Percentiles rank a stretch among this genome's conserved stretches.
Conservation (phyloP, 2,113 vertebrate genomes). For the Callaeas wilsoni region DNA sequence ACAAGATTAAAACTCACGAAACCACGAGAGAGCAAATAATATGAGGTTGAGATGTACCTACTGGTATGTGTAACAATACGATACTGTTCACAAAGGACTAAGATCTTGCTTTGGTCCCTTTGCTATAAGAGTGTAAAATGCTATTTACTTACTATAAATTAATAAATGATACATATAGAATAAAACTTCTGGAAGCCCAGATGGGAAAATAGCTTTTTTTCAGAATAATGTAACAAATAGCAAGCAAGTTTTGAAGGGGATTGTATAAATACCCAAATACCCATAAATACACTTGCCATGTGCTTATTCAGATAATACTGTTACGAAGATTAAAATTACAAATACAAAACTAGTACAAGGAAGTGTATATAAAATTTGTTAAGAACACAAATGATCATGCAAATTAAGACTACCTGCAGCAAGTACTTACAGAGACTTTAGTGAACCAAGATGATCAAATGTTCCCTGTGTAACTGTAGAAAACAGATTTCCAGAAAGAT, state of each 20-base stretch:
- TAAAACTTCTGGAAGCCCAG: not conserved
- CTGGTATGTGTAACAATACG: not conserved
- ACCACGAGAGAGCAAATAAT: not conserved
- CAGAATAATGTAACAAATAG: not conserved
- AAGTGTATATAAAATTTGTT: not conserved
- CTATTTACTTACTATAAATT: not conserved
- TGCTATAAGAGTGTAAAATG: not conserved
- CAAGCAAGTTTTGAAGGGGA: not conserved
- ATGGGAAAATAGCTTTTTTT: not conserved
- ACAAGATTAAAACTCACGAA: not conserved
- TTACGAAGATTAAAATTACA: not conserved
- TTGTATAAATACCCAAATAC: not conserved
- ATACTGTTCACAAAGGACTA: not conserved
- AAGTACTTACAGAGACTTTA: slow-evolving; percentile 89
- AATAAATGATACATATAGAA: not conserved
- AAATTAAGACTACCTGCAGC: not conserved
- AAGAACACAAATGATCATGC: not conserved
- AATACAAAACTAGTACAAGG: not conserved
- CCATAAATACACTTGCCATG: not conserved
- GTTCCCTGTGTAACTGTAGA: slow-evolving; percentile 89
- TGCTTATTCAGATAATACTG: not conserved
- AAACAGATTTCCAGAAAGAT: slow-evolving; percentile 95
- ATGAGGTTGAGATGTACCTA: not conserved
- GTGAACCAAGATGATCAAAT: slow-evolving; percentile 87
- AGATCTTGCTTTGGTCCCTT: not conserved